phyloP scores from a whole-genome alignment of 2,888 invertebrate genomes.

The Drosophila mettleri region DNA sequence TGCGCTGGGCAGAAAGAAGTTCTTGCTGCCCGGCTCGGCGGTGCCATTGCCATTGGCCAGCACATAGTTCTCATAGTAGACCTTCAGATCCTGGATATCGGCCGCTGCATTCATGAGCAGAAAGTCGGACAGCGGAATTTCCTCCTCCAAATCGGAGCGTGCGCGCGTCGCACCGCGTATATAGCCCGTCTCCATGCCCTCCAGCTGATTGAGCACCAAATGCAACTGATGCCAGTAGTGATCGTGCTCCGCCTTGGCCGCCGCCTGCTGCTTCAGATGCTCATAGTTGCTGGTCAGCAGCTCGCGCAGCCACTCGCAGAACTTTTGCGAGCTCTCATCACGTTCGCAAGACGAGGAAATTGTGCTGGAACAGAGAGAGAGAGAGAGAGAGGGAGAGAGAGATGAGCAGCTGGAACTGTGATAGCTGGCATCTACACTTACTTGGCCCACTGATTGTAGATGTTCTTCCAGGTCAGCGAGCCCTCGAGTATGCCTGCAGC shows the following conservation, averaged over 20 bases:
- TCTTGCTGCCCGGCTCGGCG: constrained; percentile 84
- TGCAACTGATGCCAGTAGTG: constrained; percentile 95
- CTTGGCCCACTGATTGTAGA: constrained; percentile 92
- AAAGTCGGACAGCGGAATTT: constrained; percentile 88
- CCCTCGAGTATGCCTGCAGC: constrained; percentile 95
- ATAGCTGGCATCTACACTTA: constrained; percentile 51
- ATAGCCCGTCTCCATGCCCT: constrained; percentile 92
- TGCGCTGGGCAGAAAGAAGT: constrained; percentile 87
- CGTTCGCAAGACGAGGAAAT: constrained; percentile 84
- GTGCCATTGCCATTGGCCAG: constrained; percentile 57
- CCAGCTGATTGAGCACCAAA: constrained; percentile 91
- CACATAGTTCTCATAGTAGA: constrained; percentile 84
- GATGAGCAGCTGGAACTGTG: not conserved
- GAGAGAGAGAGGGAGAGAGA: not conserved
- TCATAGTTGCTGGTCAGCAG: constrained; percentile 88
- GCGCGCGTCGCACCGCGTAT: constrained; percentile 89
- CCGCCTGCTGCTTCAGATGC: constrained; percentile 88
- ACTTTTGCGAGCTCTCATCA: constrained; percentile 83
- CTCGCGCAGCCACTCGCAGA: constrained; percentile 86
- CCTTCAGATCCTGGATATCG: constrained; percentile 88
- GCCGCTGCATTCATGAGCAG: constrained; percentile 91
- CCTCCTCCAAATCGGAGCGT: constrained; percentile 87
- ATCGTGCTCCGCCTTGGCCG: constrained; percentile 86
- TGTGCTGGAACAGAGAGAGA: constrained; percentile 72
- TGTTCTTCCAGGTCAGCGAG: constrained; percentile 91